Evolutionary conservation across 2,888 invertebrate genomes (phyloP).

Genomic region (Halictus quadricinctus): DNA sequence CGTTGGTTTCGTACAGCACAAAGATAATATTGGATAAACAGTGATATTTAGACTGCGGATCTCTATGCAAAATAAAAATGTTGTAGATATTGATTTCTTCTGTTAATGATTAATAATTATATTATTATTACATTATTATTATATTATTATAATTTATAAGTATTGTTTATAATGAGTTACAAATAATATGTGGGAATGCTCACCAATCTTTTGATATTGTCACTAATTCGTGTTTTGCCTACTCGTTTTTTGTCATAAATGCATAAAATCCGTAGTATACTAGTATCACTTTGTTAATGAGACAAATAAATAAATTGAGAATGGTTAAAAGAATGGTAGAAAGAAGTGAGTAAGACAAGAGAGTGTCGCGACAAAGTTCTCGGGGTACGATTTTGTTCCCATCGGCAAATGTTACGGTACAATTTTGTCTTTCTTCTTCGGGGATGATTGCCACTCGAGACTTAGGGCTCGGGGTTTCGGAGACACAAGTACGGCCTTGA

Average conservation of each 20-base stretch:
- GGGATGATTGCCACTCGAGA: constrained; percentile 55
- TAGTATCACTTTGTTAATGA: background rate
- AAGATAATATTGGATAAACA: too few species aligned
- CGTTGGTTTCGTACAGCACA: too few species aligned
- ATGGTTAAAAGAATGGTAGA: background rate
- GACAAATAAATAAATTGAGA: background rate
- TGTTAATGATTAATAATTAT: too few species aligned
- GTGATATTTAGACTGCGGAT: too few species aligned
- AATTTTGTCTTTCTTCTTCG: constrained; percentile 29
- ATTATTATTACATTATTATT: too few species aligned
- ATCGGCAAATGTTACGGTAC: background rate
- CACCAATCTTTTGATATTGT: background rate
- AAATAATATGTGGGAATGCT: background rate
- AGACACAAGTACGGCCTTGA: constrained; percentile 67
- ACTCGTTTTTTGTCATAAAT: too few species aligned
- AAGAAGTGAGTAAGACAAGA: too few species aligned
- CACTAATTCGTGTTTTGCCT: background rate
- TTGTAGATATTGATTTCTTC: too few species aligned
- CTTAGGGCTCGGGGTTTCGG: constrained; percentile 49
- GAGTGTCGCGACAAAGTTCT: background rate
- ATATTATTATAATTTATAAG: too few species aligned
- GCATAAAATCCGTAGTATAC: background rate
- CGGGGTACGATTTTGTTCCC: background rate
- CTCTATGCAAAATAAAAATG: too few species aligned
- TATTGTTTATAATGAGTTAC: background rate